Evolutionary conservation across 2,888 invertebrate genomes (phyloP).

Genomic region (Anaspis maculata): DNA sequence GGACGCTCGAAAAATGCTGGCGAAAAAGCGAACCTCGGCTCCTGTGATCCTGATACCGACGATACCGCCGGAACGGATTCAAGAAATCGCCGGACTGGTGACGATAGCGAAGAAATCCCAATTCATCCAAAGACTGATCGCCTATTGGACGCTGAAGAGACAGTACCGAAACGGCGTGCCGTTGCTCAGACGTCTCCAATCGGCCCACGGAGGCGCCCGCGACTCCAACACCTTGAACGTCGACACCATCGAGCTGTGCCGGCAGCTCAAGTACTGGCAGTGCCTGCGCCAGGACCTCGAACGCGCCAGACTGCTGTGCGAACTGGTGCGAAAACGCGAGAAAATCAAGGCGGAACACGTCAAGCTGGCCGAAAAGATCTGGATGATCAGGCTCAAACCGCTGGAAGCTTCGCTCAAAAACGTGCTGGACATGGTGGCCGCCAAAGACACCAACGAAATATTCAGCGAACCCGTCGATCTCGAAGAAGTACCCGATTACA

Average conservation of each 20-base stretch:
- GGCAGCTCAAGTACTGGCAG: constrained; percentile 90
- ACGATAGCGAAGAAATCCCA: constrained; percentile 66
- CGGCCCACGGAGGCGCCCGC: constrained; percentile 31
- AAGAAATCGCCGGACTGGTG: constrained; percentile 77
- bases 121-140: constrained; percentile 81
- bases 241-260: constrained; percentile 67
- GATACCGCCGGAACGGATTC: constrained; percentile 79
- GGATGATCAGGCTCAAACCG: constrained; percentile 75
- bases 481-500: constrained; percentile 84
- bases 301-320: constrained; percentile 80
- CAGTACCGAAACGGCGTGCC: constrained; percentile 95
- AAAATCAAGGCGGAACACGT: constrained; percentile 85
- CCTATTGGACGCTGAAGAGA: constrained; percentile 96
- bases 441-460: constrained; percentile 76
- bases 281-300: constrained; percentile 90
- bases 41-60: constrained; percentile 92
- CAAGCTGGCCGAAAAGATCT: constrained; percentile 70
- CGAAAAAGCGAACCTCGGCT: constrained; percentile 81
- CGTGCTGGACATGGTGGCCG: constrained; percentile 66
- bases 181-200: constrained; percentile 74
- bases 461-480: constrained; percentile 90
- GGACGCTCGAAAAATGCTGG: constrained; percentile 77
- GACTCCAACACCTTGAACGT: constrained; percentile 36
- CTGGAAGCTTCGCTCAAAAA: constrained; percentile 70
- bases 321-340: constrained; percentile 91